Base-by-base conservation (phyloP, 2,888 invertebrate genomes). In the Erebia palarica region DNA sequence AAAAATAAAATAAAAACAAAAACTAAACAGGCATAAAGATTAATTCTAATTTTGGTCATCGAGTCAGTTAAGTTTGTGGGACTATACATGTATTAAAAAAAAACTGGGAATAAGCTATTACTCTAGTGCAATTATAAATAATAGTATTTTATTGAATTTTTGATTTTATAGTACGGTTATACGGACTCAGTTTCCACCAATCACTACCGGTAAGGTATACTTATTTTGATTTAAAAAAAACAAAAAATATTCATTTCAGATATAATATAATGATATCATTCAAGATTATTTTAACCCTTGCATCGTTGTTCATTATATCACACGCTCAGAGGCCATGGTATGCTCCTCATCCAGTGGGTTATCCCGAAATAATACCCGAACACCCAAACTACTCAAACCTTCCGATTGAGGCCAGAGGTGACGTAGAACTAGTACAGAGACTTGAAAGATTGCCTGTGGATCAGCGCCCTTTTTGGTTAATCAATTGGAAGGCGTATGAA, bases 381-480 rank as follows among this genome's bases (percentile, higher is more conserved):
- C 70, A 71, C 1, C 68, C 11, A 36, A 10, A 61, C 5, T 5
- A 2, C 18, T 18, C 16, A 42, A 76, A 77, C 58, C 79, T 94
- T 53, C 95, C 96, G 0, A 85, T 94, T 3, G 95, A 95, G 80
- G 95, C 95, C 0, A 86, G n/a, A 65, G 95, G 95, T 5, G 95
- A 96, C 78, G 80, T 79, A 51, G 85, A 91, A 18, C 83, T 95
- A n/a, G 90, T 95, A 0, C 89, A 95, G 66, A 86, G 94, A 68
- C 84, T 96, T n/a, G 93, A 91, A 72, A 83, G 87, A n/a, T 89
- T 95, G 91, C 96, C 96, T 0, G 81, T 88, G 55, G 95, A 96
- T 57, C 91, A 94, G 55, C 92, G 92, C 78, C 96, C 96, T 0
- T 96, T 95, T 83, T 96, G 96, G 96, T 94, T 94, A 69, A 74